Evolutionary conservation across 2,113 vertebrate species (phyloP), one percentile per base, ranked within the genome.

Genomic region (Alouatta palliata): DNA sequence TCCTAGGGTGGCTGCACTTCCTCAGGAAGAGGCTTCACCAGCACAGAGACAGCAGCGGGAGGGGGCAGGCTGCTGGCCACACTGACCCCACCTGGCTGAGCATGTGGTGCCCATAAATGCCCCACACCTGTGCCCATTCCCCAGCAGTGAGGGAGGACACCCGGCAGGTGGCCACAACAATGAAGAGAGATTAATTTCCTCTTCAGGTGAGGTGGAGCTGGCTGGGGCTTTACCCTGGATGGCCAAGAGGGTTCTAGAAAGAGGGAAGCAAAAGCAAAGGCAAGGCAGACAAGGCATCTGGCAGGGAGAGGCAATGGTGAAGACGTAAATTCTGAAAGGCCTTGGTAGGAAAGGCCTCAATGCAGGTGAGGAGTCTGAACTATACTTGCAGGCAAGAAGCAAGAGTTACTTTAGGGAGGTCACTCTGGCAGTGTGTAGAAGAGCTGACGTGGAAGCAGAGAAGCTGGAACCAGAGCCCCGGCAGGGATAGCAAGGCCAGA

Each of bases 191-290:
- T 70, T 79, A 45, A 80, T 12, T 17, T 0, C 40, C 52, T 52
- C 52, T 52, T 52, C 52, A 52, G 52, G 14, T 52, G 52, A 52
- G 61, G 37, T 6, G 12, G 10, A 37, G 71, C 47, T 77, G 79
- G 71, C 47, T 77, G 79, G 9, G 58, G 45, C 7, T 58, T 8
- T 35, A 54, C 9, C 23, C 13, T 81, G 58, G 91, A 68, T 10
- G 58, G 68, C 54, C 37, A 45, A 54, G 45, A 90, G 8, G 9
- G 68, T 83, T 96, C 95, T 83, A 96, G 91, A 87, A 87, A 90
- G 58, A 85, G 32, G 35, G 45, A n/a, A 71, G 64, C 21, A n/a
- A 47, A 75, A 66, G 58, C n/a, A 96, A 91, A 95, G 73, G 16
- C 32, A 56, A 6, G 82, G 37, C 12, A 40, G 73, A 71, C 19